Conservation (phyloP, 2,797 vertebrate genomes). For the Aeoliscus strigatus region DNA sequence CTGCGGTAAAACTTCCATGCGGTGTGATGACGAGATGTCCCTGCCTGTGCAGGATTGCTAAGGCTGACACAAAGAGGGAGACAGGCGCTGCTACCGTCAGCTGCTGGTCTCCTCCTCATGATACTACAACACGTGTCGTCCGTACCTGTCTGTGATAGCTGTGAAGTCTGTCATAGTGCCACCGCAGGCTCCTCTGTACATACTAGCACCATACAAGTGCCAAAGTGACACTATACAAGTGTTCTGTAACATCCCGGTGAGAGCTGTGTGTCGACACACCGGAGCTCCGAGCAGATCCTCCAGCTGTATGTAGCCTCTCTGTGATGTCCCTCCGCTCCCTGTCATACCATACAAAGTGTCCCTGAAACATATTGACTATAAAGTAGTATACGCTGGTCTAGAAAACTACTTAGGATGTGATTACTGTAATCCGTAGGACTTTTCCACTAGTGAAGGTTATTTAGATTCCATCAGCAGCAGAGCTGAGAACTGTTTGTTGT, state of each 20-base stretch:
- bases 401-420: conserved; percentile 71
- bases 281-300: conserved; percentile 57
- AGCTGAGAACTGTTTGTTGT: conserved; percentile 55
- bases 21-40: too few species aligned
- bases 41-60: too few species aligned
- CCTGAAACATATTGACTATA: conserved; percentile 65
- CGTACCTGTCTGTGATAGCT: conserved; percentile 37
- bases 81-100: conserved; percentile 8
- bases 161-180: conserved; percentile 52
- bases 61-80: too few species aligned
- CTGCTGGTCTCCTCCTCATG: conserved; percentile 23
- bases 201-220: conserved; percentile 73
- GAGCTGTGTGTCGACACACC: conserved; percentile 52
- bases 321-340: conserved; percentile 57
- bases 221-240: conserved; percentile 70
- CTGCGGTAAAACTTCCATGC: too few species aligned
- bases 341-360: conserved; percentile 59
- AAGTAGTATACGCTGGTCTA: conserved; percentile 67
- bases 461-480: conserved; percentile 55
- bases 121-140: conserved; percentile 24
- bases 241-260: conserved; percentile 60
- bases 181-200: conserved; percentile 62
- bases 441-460: conserved; percentile 65
- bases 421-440: conserved; percentile 70
- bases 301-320: conserved; percentile 71